Evolutionary conservation across 2,113 vertebrate genomes (phyloP), one percentile per base, ranked within the genome.

Genomic region (Protomyctophum bolini): DNA sequence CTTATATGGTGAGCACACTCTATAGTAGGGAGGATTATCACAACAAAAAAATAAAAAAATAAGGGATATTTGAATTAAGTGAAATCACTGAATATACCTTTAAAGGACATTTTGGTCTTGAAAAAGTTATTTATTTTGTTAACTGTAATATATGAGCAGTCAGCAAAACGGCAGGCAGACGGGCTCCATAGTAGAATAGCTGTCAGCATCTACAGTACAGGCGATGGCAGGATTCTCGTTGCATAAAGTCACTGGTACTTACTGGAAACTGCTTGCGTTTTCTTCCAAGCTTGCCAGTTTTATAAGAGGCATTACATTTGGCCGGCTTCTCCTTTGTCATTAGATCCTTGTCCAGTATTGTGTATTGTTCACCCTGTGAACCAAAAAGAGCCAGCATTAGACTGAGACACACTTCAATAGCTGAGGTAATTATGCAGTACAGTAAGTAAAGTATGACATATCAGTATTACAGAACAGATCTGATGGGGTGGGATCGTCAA

Each of bases 221-320:
- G 45, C 1, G 45, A 54, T 15, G 66, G 65, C 55, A 68, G 41
- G 29, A 55, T 58, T 6, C 57, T 65, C 62, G 55, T 21, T 68
- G 63, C 49, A 63, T 56, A 12, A 8, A 6, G n/a, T 66, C 57
- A 69, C 33, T 41, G 33, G 71, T 74, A 95, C 97, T 98, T 88
- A 98, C 97, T 74, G 89, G 89, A 28, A 93, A 92, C 62, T 94
- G 94, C 82, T 97, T 97, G 88, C 94, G 95, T 81, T 97, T 98
- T 67, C 94, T 89, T 75, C 95, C 95, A 1, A 94, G 95, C 77
- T 95, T 93, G 86, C 93, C 95, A 41, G 90, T 91, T 89, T 96
- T 96, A 87, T 91, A 94, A 56, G 92, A 82, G 54, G 93, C 88
- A 58, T 89, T 90, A 66, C 92, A 93, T 57, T 94, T 89, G 69